Base-by-base conservation (phyloP, 2,113 vertebrate species). In the Nettapus auritus region DNA sequence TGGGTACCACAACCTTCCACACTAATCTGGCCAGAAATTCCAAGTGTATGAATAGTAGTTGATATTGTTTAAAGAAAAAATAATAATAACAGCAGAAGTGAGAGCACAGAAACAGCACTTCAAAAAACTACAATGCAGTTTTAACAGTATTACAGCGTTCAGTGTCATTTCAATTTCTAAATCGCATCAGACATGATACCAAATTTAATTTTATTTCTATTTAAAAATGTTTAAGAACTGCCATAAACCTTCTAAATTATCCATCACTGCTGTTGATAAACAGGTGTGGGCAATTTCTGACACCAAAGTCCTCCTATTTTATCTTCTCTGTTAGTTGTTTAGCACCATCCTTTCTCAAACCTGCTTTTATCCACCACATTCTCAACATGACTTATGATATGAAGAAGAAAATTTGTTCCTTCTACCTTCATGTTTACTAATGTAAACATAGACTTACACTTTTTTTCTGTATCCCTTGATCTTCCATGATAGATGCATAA, bases 41-140 rank as follows among this genome's bases (percentile, higher is more conserved):
- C 97, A 97, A 97, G 96, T 97, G 96, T 97, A 97, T 98, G 98
- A 98, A 98, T 96, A 98, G 97, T 94, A 97, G 88, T 53, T 95
- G 93, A 95, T 95, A 97, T 67, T 94, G 92, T 97, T 83, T 86
- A 62, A 48, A 76, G 68, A 79, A 36, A 55, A 22, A 28, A 63
- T 25, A 89, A 62, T 82, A 76, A 74, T 52, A 96, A 89, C 77
- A 18, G 76, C 29, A 79, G 42, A 36, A 59, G 22, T 94, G 90
- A 95, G 94, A 97, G 91, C 60, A 94, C n/a, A 88, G 88, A 97
- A 96, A 91, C 80, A 94, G 71, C 82, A 86, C 4, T 59, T 55
- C 44, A 42, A 86, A 96, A 80, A 97, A 96, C 93, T 64, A 60
- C 29, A 85, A 95, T 94, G 95, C 79, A 64, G 63, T 76, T 94